Evolutionary conservation across 2,888 invertebrate genomes (phyloP).

Genomic region (Eristalis intricaria): DNA sequence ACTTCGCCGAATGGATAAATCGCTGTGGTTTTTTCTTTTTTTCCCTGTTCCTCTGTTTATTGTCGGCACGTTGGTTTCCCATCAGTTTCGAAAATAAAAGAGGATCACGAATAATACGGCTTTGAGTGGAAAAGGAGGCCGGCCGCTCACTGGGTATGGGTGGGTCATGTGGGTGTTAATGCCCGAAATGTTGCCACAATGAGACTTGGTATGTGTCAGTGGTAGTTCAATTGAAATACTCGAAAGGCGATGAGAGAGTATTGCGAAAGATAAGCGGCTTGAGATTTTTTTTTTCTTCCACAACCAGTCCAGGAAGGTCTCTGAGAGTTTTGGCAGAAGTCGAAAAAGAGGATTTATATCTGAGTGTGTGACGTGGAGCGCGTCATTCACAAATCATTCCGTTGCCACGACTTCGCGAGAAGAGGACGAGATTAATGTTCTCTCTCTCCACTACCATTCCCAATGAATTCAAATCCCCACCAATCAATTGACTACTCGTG

Average conservation of each 20-base stretch:
- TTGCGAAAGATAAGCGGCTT: not conserved
- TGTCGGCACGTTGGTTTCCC: not conserved
- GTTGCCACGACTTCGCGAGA: not conserved
- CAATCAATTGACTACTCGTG: constrained; percentile 48
- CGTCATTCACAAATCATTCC: too few relatives aligned
- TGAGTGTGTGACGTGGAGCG: too few relatives aligned
- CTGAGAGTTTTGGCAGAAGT: too few relatives aligned
- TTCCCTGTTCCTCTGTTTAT: not conserved
- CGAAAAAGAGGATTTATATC: too few relatives aligned
- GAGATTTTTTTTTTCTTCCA: too few relatives aligned
- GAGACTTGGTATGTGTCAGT: not conserved
- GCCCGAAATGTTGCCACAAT: not conserved
- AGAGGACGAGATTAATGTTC: not conserved
- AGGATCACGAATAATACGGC: constrained; percentile 25
- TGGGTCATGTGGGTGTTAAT: not conserved
- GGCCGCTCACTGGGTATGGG: not conserved
- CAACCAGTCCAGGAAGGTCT: too few relatives aligned
- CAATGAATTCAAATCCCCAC: constrained; percentile 29
- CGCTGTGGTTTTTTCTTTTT: constrained; percentile 25
- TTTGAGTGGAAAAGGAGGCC: constrained; percentile 28
- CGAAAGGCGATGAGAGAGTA: not conserved
- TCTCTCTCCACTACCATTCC: not conserved
- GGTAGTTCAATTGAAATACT: not conserved
- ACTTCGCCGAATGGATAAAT: constrained; percentile 54
- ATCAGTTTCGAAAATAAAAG: not conserved